Evolutionary conservation across 2,888 invertebrate genomes (phyloP).

Genomic region (Agrotis segetum): DNA sequence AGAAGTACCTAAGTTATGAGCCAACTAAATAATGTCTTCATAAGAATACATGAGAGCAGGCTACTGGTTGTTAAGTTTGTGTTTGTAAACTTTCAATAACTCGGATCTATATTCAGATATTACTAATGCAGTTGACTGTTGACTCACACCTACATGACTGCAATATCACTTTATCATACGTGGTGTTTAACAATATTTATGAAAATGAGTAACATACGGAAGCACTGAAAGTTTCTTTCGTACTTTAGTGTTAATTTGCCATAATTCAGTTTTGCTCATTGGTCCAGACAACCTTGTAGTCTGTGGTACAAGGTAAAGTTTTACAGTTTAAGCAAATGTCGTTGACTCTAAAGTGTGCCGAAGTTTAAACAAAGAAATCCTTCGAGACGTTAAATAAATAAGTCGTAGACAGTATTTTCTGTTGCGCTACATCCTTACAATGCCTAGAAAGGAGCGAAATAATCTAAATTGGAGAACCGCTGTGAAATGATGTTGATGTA

Average conservation of each 20-base stretch:
- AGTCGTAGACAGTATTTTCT: conserved; percentile 15
- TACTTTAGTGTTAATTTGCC: conserved; percentile 21
- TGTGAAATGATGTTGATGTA: conserved; percentile 16
- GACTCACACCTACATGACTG: conserved; percentile 16
- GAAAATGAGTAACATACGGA: conserved; percentile 5
- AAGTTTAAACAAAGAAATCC: conserved; percentile 52
- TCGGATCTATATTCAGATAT: conserved; percentile 41
- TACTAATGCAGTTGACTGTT: conserved; percentile 31
- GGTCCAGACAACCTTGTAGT: conserved; percentile 20
- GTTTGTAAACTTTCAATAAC: conserved; percentile 31
- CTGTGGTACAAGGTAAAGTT: conserved; percentile 32
- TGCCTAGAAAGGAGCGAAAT: neutral
- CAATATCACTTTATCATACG: conserved; percentile 11
- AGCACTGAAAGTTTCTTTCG: conserved; percentile 16
- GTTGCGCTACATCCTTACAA: neutral
- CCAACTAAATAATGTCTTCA: neutral
- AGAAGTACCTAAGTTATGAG: neutral
- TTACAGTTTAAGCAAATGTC: conserved; percentile 46
- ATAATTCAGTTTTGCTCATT: conserved; percentile 20
- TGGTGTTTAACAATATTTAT: conserved; percentile 13
- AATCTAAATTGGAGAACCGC: neutral
- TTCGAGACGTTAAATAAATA: conserved; percentile 31
- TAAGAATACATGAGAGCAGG: conserved; percentile 2
- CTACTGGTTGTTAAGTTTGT: conserved; percentile 6
- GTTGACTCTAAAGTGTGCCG: conserved; percentile 36